Evolutionary conservation across 1,140 invertebrate genomes (phyloP), one percentile per base, ranked within the genome.

Genomic region (Hirudo medicinalis): DNA sequence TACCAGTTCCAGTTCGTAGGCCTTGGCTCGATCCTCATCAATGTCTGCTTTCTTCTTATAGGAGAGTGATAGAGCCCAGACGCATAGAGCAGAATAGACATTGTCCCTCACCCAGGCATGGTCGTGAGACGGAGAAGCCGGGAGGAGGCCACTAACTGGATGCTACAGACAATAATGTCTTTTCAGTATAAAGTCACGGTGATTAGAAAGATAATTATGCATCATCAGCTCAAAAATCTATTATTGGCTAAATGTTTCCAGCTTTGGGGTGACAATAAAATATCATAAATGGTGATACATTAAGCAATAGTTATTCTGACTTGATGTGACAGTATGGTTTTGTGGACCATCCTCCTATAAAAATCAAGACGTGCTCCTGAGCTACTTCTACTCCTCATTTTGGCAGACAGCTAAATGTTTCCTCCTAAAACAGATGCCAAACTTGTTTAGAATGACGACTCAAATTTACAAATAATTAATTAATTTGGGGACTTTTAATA

Each of bases 61-160:
- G 0, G 96, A 91, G 89, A 98, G 91, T 3, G 94, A 92, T 0
- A 99, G 84, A 17, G 92, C 94, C 97, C 97, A 99, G 15, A 99
- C 91, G 20, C 94, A 90, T 73, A 97, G 83, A 76, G 97, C 93
- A 74, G 92, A 94, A 79, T 99, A 99, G 0, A 99, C 87, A 86
- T 99, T 99, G 80, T 99, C 95, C 22, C 97, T 86, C 72, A 99
- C 92, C 96, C 96, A 99, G 0, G 95, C 94, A 86, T 99, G 93
- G 72, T 90, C 87, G 78, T 91, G 92, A 0, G 89, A 87, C 60
- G 87, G 85, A 78, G 89, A 92, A 2, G 90, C 75, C 54, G 78
- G 75, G 43, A 82, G 74, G 32, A 98, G 83, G 19, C 95, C 94
- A 71, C 92, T 97, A 0, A 96, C 91, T 29, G 93, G 91, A 84